Conservation (phyloP, 2,888 invertebrate genomes). For the Gasteruption jaculator region DNA sequence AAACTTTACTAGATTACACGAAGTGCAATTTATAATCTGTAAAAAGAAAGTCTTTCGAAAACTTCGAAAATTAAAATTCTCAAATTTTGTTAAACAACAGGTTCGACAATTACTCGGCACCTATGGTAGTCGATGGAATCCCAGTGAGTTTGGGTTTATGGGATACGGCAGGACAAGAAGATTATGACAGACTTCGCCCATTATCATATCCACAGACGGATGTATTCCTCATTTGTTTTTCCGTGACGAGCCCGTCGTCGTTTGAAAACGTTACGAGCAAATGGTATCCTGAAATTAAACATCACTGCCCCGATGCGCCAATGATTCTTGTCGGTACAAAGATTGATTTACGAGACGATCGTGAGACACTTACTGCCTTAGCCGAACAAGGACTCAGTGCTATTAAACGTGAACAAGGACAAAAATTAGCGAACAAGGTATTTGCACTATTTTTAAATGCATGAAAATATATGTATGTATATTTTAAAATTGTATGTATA, state of each 20-base stretch:
- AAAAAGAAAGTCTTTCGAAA: constrained; percentile 9
- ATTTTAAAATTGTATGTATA: constrained; percentile 2
- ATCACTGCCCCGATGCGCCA: constrained; percentile 99
- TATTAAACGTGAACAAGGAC: constrained; percentile 95
- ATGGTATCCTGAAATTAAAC: constrained; percentile 99
- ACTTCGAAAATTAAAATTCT: constrained; percentile 27
- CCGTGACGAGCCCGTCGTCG: constrained; percentile 97
- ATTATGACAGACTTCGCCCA: constrained; percentile 93
- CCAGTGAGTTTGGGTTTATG: constrained; percentile 94
- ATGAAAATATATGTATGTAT: constrained; percentile 8
- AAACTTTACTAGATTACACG: neutral
- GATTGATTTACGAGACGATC: constrained; percentile 97
- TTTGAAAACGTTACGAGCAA: constrained; percentile 99
- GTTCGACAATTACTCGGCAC: constrained; percentile 98
- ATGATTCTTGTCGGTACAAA: constrained; percentile 99
- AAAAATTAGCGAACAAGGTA: constrained; percentile 91
- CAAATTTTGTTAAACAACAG: too few species aligned
- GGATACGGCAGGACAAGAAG: constrained; percentile 98
- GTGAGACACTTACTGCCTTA: constrained; percentile 86
- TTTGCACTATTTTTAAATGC: too few species aligned
- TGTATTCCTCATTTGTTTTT: constrained; percentile 99
- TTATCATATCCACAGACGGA: constrained; percentile 98
- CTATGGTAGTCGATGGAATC: constrained; percentile 97
- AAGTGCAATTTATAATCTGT: constrained; percentile 1
- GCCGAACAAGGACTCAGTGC: constrained; percentile 94